These are phyloP conservation scores for Diarsia mendica DNA, from an alignment of 2,888 invertebrate genomes.

Conservation along the genomic window DNA sequence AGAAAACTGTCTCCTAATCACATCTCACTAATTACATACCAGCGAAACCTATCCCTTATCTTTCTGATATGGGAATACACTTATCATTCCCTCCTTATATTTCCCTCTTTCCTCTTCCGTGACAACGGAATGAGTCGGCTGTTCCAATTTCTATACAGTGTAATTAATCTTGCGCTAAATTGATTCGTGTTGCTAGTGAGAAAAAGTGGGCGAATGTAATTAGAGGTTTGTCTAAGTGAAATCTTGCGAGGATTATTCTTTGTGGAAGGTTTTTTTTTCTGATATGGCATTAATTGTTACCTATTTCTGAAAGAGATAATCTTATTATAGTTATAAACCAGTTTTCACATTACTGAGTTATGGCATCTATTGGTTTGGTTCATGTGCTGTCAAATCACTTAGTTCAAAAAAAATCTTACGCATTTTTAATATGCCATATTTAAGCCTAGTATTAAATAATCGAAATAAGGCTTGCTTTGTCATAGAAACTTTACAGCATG, in stretches of 20 bases:
- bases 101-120: slow-evolving; percentile 48
- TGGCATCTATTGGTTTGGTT: neutral
- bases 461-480: neutral
- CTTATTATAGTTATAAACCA: neutral
- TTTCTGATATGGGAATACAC: slow-evolving; percentile 57
- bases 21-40: slow-evolving; percentile 69
- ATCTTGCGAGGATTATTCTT: slow-evolving; percentile 27
- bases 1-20: slow-evolving; percentile 67
- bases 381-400: neutral
- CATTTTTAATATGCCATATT: neutral
- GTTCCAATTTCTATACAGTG: slow-evolving; percentile 58
- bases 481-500: neutral
- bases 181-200: slow-evolving; percentile 57
- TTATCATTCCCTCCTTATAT: slow-evolving; percentile 61
- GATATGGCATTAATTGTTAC: neutral
- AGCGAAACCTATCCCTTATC: slow-evolving; percentile 62
- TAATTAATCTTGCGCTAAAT: slow-evolving; percentile 67
- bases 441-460: neutral
- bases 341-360: neutral
- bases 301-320: neutral
- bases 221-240: slow-evolving; percentile 41
- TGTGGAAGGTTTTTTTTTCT: neutral
- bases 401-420: neutral
- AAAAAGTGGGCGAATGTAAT: slow-evolving; percentile 55
- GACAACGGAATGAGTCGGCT: slow-evolving; percentile 53